Evolutionary conservation across 2,888 invertebrate species (phyloP).

Genomic region (Zele albiditarsus): DNA sequence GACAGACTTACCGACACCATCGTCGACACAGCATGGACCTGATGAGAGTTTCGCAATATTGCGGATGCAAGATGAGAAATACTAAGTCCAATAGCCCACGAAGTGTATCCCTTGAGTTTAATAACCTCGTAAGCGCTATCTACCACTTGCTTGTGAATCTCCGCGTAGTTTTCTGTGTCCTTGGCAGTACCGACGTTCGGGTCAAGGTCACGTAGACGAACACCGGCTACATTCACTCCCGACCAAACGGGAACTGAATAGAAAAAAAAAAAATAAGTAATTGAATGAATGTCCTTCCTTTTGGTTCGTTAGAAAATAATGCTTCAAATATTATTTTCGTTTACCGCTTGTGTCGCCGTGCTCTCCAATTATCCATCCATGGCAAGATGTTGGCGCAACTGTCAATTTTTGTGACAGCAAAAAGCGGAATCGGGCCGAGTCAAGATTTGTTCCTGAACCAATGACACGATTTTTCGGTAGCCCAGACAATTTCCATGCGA

Average conservation of each 20-base stretch:
- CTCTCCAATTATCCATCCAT: conserved; percentile 95
- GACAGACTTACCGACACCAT: conserved; percentile 79
- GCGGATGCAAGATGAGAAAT: conserved; percentile 82
- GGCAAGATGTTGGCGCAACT: conserved; percentile 88
- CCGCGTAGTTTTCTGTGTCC: conserved; percentile 86
- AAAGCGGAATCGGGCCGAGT: conserved; percentile 93
- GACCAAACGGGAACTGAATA: conserved; percentile 91
- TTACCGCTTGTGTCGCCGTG: conserved; percentile 92
- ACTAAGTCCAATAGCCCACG: conserved; percentile 92
- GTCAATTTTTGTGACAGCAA: conserved; percentile 87
- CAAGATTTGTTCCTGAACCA: conserved; percentile 94
- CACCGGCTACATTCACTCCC: conserved; percentile 93
- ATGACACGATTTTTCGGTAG: conserved; percentile 90
- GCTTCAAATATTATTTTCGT: too few species aligned
- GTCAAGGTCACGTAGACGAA: conserved; percentile 85
- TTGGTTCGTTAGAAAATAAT: too few species aligned
- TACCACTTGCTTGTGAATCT: conserved; percentile 87
- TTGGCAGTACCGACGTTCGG: conserved; percentile 81
- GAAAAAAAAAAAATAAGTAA: conserved; percentile 17
- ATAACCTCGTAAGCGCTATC: conserved; percentile 92
- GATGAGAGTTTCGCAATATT: conserved; percentile 82
- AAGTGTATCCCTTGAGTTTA: conserved; percentile 91
- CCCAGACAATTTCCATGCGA: conserved; percentile 95
- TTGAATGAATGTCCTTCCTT: too few species aligned
- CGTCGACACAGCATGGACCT: conserved; percentile 87